A percentile compares a stretch with the other conserved stretches of the same genome.
phyloP scores from a whole-genome alignment of 2,888 invertebrate species.

The Drosophila anomalipes region DNA sequence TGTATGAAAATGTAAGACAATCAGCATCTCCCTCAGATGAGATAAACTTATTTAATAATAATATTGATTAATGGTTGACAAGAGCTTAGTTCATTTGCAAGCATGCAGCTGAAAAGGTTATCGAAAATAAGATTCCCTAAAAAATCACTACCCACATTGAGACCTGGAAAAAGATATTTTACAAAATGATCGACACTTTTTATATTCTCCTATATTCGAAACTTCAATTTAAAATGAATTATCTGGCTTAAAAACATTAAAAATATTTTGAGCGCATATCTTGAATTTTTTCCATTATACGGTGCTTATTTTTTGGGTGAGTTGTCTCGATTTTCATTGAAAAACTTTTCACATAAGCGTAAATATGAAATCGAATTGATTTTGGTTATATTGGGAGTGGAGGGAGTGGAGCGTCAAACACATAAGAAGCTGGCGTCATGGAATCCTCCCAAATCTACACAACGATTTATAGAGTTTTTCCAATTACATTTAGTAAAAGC shows the following conservation, averaged over 20 bases:
- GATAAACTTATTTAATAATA: neutral
- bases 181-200: neutral
- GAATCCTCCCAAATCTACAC: conserved; percentile 26
- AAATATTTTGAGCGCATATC: conserved; percentile 6
- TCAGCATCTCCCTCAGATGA: neutral
- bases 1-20: conserved; percentile 10
- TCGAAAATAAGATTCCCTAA: neutral
- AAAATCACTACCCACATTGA: neutral
- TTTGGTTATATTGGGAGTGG: conserved; percentile 47
- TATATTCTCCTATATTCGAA: neutral
- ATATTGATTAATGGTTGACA: neutral
- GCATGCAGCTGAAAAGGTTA: neutral
- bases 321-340: conserved; percentile 58
- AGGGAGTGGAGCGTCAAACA: neutral
- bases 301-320: conserved; percentile 10
- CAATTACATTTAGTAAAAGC: conserved; percentile 47
- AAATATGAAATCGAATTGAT: conserved; percentile 78
- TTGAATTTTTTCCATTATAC: conserved; percentile 30
- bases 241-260: neutral
- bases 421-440: neutral
- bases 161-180: neutral
- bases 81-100: neutral
- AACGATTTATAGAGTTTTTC: conserved; percentile 44
- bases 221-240: neutral
- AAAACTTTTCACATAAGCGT: conserved; percentile 78